A percentile compares a stretch with the other conserved stretches of the same genome.
Evolutionary conservation across 2,113 vertebrate species (phyloP).

Genomic region (Conger conger): DNA sequence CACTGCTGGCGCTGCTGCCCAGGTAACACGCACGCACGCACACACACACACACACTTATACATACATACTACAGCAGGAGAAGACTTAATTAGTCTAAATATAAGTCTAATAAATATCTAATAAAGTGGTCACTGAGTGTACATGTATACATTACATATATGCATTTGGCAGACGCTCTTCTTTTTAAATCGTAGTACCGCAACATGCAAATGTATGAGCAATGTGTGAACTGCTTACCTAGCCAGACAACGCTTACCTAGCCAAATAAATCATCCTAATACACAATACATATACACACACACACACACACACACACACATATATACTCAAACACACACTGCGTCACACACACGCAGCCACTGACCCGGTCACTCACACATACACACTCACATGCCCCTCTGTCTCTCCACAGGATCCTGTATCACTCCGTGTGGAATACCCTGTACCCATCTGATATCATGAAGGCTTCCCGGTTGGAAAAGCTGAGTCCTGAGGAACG

Average conservation of each 20-base stretch:
- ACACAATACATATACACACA: background rate
- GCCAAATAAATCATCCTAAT: too few species aligned
- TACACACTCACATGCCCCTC: background rate
- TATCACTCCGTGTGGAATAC: constrained; percentile 68
- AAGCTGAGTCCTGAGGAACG: constrained; percentile 46
- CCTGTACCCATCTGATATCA: constrained; percentile 57
- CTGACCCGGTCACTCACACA: background rate
- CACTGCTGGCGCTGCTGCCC: constrained; percentile 80
- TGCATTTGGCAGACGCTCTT: too few species aligned
- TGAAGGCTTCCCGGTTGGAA: constrained; percentile 65
- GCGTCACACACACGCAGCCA: background rate
- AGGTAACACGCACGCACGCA: constrained; percentile 62
- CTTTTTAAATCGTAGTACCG: too few species aligned
- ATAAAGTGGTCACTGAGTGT: too few species aligned
- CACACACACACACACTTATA: background rate
- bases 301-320: background rate
- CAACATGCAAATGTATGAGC: too few species aligned
- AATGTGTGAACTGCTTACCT: too few species aligned
- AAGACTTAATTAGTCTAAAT: too few species aligned
- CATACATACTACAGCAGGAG: too few species aligned
- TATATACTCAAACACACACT: background rate
- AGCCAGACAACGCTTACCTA: too few species aligned
- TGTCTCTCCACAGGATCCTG: constrained; percentile 64
- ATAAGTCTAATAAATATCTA: too few species aligned
- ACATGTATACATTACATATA: too few species aligned